Conservation (phyloP, 2,888 invertebrate genomes). For the Leistus spinibarbis region DNA sequence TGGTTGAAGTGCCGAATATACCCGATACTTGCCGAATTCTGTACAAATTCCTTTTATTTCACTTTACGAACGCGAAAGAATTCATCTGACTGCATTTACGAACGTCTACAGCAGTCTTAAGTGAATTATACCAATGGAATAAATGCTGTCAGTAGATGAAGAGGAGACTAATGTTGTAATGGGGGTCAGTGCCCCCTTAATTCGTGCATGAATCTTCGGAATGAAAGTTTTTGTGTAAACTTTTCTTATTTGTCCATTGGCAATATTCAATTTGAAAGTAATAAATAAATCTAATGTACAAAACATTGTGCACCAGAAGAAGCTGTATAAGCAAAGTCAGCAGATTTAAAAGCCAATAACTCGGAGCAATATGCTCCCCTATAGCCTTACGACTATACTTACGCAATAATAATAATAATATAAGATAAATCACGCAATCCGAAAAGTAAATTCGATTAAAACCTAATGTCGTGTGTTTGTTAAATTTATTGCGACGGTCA, state of each 20-base stretch:
- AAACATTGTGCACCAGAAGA: neutral
- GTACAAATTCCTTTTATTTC: too few relatives aligned
- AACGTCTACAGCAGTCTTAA: too few relatives aligned
- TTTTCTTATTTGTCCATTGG: neutral
- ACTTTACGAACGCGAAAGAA: too few relatives aligned
- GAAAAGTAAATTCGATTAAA: conserved; percentile 6
- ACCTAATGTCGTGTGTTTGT: neutral
- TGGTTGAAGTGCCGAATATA: too few relatives aligned
- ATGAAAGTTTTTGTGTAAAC: neutral
- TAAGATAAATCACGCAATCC: conserved; percentile 3
- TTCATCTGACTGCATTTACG: too few relatives aligned
- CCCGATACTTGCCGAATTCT: too few relatives aligned
- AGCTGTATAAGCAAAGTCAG: neutral
- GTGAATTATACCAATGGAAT: too few relatives aligned
- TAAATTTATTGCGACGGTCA: neutral
- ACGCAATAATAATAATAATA: neutral
- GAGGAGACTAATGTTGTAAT: too few relatives aligned
- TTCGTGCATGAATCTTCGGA: neutral
- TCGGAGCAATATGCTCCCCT: neutral
- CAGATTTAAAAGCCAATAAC: conserved; percentile 1
- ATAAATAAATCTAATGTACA: neutral
- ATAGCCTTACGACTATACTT: neutral
- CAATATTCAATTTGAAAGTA: neutral
- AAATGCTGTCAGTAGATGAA: too few relatives aligned
- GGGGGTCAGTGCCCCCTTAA: neutral